Conservation (phyloP, 1,140 invertebrate species). For the Lepidotrigona ventralis region DNA sequence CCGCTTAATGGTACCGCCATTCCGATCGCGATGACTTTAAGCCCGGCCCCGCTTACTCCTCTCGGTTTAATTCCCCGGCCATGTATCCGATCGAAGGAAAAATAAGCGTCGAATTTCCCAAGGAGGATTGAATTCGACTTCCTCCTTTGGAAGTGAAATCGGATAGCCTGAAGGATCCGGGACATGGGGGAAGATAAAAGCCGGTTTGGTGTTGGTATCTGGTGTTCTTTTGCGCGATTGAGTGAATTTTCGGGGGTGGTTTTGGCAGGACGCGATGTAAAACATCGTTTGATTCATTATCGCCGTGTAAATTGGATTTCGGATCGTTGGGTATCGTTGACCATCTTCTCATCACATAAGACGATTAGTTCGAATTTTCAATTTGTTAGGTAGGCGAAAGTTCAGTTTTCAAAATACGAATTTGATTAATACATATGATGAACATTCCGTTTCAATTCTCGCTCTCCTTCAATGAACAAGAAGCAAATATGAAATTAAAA, state of each 20-base stretch:
- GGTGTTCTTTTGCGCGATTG: neutral
- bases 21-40: constrained; percentile 35
- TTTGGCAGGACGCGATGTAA: neutral
- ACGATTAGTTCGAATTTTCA: too few species aligned
- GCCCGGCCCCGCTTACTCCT: neutral
- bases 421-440: too few species aligned
- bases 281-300: too few species aligned
- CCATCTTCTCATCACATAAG: too few species aligned
- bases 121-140: neutral
- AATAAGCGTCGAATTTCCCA: neutral
- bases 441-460: too few species aligned
- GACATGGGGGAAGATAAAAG: neutral
- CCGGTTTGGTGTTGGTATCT: neutral
- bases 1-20: constrained; percentile 20
- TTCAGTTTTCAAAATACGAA: too few species aligned
- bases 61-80: constrained; percentile 9
- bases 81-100: neutral
- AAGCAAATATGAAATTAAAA: too few species aligned
- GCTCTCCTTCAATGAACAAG: too few species aligned
- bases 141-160: neutral
- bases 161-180: neutral
- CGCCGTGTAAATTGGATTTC: neutral
- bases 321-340: too few species aligned
- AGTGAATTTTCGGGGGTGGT: neutral
- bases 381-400: too few species aligned